Evolutionary conservation across 2,888 invertebrate genomes (phyloP).

Genomic region (Hybos culiciformis): DNA sequence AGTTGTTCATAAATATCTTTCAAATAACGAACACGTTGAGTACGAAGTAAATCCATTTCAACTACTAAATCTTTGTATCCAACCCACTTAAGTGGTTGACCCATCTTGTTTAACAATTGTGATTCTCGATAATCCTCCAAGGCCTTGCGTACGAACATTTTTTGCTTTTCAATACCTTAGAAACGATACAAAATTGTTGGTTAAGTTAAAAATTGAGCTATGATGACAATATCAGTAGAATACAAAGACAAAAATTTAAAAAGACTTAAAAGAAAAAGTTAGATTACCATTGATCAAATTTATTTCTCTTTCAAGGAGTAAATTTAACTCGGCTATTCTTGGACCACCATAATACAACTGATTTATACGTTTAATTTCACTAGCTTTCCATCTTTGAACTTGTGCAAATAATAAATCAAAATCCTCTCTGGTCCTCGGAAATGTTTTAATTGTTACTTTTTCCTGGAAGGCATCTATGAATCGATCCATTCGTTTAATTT

Average conservation of each 20-base stretch:
- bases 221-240: too few relatives aligned
- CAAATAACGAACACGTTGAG: slow-evolving; percentile 62
- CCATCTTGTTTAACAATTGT: slow-evolving; percentile 51
- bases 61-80: slow-evolving; percentile 45
- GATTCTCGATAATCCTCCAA: slow-evolving; percentile 45
- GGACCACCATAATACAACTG: slow-evolving; percentile 50
- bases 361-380: slow-evolving; percentile 47
- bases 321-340: slow-evolving; percentile 53
- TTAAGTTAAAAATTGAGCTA: too few relatives aligned
- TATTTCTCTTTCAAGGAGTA: slow-evolving; percentile 60
- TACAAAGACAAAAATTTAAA: too few relatives aligned
- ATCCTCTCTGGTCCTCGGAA: slow-evolving; percentile 55
- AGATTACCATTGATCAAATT: slow-evolving; percentile 48
- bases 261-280: too few relatives aligned
- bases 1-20: slow-evolving; percentile 59
- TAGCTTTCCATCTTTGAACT: slow-evolving; percentile 31
- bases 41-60: slow-evolving; percentile 68
- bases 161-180: slow-evolving; percentile 51
- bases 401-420: slow-evolving; percentile 57
- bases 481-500: slow-evolving; percentile 33
- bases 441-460: slow-evolving; percentile 51
- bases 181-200: too few relatives aligned
- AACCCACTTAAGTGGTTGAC: slow-evolving; percentile 61
- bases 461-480: slow-evolving; percentile 40
- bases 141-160: slow-evolving; percentile 46